Conservation (phyloP, 2,888 invertebrate genomes). For the Trissolcus brochymenae region DNA sequence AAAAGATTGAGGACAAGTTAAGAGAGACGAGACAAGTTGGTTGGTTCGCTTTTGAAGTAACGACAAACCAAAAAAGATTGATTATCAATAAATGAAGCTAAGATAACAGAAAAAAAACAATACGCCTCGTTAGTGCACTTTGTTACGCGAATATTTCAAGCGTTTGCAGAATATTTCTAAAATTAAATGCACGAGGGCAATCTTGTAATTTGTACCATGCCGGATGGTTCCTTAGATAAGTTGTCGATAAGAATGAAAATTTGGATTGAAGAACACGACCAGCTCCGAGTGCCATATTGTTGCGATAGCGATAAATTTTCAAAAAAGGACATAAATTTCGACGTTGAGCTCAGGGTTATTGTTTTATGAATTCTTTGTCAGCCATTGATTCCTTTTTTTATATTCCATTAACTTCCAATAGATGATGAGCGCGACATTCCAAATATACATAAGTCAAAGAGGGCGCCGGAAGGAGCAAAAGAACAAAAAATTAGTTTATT, state of each 20-base stretch:
- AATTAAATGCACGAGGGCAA: constrained; percentile 66
- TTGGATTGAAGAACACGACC: constrained; percentile 16
- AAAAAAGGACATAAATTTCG: neutral
- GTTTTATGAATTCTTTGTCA: constrained; percentile 4
- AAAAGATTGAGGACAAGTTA: neutral
- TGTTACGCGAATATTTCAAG: constrained; percentile 56
- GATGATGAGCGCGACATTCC: constrained; percentile 20
- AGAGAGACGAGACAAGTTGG: neutral
- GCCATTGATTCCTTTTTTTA: constrained; percentile 14
- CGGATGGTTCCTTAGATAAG: constrained; percentile 59
- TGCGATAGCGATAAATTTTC: constrained; percentile 26
- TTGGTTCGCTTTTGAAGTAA: neutral
- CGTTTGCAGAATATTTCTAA: constrained; percentile 59
- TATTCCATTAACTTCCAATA: constrained; percentile 41
- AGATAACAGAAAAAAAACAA: constrained; percentile 26
- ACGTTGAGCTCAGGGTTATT: neutral
- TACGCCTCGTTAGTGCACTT: constrained; percentile 60
- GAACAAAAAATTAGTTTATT: too few relatives aligned
- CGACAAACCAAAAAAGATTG: neutral
- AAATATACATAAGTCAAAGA: constrained; percentile 6
- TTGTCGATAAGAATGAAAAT: constrained; percentile 50
- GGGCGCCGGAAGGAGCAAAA: constrained; percentile 6
- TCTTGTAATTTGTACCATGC: constrained; percentile 64
- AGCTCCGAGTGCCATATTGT: constrained; percentile 40
- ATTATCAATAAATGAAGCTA: constrained; percentile 18